A percentile compares a stretch with the other conserved stretches of the same genome.
Conservation (phyloP, 2,888 invertebrate genomes). For the Arrhopalites spinosus region DNA sequence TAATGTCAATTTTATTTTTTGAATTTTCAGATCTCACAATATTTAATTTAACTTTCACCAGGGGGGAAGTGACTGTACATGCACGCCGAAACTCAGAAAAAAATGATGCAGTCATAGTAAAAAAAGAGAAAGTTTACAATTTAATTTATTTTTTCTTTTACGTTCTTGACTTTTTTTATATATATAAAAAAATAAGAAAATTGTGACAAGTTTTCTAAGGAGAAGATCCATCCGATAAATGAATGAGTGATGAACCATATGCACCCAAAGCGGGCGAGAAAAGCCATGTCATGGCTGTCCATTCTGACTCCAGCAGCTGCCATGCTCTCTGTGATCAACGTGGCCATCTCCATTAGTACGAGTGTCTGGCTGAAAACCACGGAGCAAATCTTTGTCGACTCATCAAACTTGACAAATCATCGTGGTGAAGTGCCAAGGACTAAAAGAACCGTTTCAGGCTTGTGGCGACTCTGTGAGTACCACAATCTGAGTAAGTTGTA, state of each 20-base stretch:
- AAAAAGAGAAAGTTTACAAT: no score
- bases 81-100: no score
- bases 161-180: no score
- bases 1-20: no score
- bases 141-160: no score
- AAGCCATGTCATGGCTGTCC: conserved; percentile 48
- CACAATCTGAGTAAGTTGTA: conserved; percentile 39
- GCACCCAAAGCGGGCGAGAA: conserved; percentile 51
- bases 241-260: conserved; percentile 39
- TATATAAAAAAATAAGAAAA: no score
- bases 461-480: conserved; percentile 73
- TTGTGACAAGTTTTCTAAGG: no score
- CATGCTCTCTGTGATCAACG: conserved; percentile 69
- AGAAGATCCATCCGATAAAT: neutral
- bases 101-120: no score
- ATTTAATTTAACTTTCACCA: no score
- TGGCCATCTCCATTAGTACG: conserved; percentile 74
- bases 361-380: conserved; percentile 87
- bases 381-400: conserved; percentile 79
- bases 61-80: no score
- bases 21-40: no score
- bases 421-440: conserved; percentile 67
- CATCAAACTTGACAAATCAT: conserved; percentile 76
- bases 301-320: conserved; percentile 50
- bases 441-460: conserved; percentile 77